These are phyloP conservation scores for Hoplodrina blanda DNA, from an alignment of 2,888 invertebrate species.

Conservation along the genomic window DNA sequence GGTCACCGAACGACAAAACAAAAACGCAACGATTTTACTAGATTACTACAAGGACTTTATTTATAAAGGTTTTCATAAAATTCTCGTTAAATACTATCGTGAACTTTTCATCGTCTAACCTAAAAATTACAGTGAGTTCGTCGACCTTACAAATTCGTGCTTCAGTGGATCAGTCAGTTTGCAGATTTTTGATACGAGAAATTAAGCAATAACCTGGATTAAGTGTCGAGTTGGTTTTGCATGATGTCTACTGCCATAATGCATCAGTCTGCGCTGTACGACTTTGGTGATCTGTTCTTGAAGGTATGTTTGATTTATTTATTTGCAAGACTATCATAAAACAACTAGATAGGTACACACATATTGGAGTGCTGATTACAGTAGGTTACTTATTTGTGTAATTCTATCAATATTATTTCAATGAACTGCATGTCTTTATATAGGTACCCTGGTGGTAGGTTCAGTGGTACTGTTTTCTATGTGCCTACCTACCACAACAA, in stretches of 20 bases:
- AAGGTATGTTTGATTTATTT: slow-evolving; percentile 90
- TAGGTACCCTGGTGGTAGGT: background rate
- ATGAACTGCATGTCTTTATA: background rate
- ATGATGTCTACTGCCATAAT: slow-evolving; percentile 95
- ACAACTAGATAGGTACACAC: background rate
- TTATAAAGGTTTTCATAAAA: slow-evolving; percentile 82
- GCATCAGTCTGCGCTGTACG: slow-evolving; percentile 94
- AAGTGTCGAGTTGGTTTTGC: slow-evolving; percentile 85
- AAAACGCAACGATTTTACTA: slow-evolving; percentile 85
- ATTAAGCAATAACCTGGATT: slow-evolving; percentile 83
- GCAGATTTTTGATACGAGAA: slow-evolving; percentile 78
- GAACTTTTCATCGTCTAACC: slow-evolving; percentile 79
- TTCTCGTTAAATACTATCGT: slow-evolving; percentile 83
- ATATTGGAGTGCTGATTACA: background rate
- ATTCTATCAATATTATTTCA: slow-evolving; percentile 7
- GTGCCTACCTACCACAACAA: slow-evolving; percentile 17
- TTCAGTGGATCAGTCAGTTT: slow-evolving; percentile 87
- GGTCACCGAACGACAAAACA: slow-evolving; percentile 88
- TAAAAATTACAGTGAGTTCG: slow-evolving; percentile 87
- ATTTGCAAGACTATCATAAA: slow-evolving; percentile 9
- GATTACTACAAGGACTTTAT: slow-evolving; percentile 78
- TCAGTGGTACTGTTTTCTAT: background rate
- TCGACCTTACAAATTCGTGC: slow-evolving; percentile 83
- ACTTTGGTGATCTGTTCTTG: slow-evolving; percentile 93
- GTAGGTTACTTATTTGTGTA: slow-evolving; percentile 6